phyloP scores from a whole-genome alignment of 1,140 invertebrate species.

The Colletes latitarsis region DNA sequence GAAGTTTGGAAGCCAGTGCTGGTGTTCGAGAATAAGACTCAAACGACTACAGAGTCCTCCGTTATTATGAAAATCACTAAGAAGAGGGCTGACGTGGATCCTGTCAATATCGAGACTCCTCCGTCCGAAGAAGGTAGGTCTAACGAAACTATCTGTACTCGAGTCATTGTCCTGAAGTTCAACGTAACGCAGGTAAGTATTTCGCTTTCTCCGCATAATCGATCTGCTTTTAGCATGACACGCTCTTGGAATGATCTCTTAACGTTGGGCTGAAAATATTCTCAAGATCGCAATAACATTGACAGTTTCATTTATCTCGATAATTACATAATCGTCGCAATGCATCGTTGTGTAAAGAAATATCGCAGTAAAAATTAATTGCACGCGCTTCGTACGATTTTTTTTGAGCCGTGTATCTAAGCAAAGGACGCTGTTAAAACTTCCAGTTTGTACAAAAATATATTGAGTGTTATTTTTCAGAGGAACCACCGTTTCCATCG shows the following conservation, averaged over 20 bases:
- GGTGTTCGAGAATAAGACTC: conserved; percentile 71
- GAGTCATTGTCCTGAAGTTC: neutral
- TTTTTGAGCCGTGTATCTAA: too few species aligned
- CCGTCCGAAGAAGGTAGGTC: conserved; percentile 67
- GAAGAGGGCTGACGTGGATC: conserved; percentile 58
- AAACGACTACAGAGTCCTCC: conserved; percentile 58
- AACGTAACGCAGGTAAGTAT: neutral
- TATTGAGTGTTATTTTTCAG: conserved; percentile 60
- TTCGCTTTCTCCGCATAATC: neutral
- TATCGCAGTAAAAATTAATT: too few species aligned
- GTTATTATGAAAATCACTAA: conserved; percentile 73
- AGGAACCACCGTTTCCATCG: conserved; percentile 73
- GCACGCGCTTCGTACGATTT: too few species aligned
- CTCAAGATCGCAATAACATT: neutral
- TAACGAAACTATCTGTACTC: neutral
- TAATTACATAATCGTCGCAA: too few species aligned
- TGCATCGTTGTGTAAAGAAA: too few species aligned
- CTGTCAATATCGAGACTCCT: conserved; percentile 63
- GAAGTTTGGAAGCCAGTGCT: conserved; percentile 71
- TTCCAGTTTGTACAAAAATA: neutral
- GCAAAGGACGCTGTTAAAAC: neutral
- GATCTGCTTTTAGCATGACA: conserved; percentile 29
- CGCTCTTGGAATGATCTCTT: neutral
- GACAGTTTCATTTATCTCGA: neutral
- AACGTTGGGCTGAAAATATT: neutral